Conservation (phyloP, 2,113 vertebrate genomes). For the Piaya cayana region DNA sequence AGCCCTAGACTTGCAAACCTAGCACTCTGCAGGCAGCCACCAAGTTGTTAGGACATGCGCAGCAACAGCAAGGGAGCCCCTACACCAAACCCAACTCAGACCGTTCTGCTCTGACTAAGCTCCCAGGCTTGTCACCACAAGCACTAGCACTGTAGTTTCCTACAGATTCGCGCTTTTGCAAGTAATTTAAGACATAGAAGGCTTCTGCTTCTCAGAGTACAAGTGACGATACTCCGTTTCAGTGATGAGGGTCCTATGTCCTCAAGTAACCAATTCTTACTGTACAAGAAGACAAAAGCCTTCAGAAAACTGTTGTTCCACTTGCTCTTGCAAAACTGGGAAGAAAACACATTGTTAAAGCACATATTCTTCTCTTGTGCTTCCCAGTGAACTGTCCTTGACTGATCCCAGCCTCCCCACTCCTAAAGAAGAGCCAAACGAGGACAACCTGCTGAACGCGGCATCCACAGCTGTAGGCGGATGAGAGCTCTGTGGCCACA, state of each 20-base stretch:
- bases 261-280: not conserved
- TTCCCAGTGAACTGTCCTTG: not conserved
- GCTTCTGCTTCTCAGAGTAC: not conserved
- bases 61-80: not conserved
- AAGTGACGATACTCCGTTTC: not conserved
- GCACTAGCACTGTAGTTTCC: not conserved
- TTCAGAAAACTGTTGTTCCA: not conserved
- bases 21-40: not conserved
- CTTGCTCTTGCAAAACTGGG: not conserved
- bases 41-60: not conserved
- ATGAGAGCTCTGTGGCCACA: not conserved
- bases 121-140: conserved; percentile 20
- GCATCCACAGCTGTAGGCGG: not conserved
- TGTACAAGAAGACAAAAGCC: rapidly evolving
- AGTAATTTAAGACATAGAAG: not conserved
- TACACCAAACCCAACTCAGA: not conserved
- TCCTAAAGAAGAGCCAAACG: not conserved
- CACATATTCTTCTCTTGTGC: not conserved
- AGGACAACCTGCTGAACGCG: not conserved
- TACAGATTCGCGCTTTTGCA: not conserved
- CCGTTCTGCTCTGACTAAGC: not conserved
- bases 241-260: rapidly evolving
- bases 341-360: not conserved
- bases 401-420: not conserved
- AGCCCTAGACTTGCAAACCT: not conserved